Percentiles rank a stretch among this genome's conserved stretches.
Evolutionary conservation across 2,113 vertebrate species (phyloP).

Genomic region (Anolis sagrei): DNA sequence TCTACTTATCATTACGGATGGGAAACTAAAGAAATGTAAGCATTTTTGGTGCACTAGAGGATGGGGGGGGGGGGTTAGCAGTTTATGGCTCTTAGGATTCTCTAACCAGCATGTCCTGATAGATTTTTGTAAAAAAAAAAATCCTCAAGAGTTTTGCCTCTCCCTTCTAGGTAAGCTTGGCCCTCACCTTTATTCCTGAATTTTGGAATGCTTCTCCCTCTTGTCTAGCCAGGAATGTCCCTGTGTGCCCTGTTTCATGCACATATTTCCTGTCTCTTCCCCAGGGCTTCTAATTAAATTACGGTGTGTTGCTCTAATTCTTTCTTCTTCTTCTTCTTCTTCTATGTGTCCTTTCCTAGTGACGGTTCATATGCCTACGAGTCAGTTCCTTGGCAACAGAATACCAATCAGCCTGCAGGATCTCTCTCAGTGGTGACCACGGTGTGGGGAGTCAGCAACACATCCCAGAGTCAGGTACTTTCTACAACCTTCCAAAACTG

Average conservation of each 20-base stretch:
- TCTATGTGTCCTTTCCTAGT: constrained; percentile 64
- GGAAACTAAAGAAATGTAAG: no score
- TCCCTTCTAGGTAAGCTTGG: not conserved
- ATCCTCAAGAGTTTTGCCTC: no score
- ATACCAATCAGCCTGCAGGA: constrained; percentile 87
- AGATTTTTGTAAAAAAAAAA: no score
- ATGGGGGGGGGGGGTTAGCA: no score
- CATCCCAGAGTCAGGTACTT: constrained; percentile 91
- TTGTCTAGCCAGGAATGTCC: not conserved
- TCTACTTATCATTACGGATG: no score
- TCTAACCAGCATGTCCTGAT: no score
- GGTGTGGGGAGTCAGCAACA: constrained; percentile 92
- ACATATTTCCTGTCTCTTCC: constrained; percentile 20
- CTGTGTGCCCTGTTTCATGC: not conserved
- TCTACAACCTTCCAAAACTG: not conserved
- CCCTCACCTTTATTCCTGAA: not conserved
- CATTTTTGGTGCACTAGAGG: no score
- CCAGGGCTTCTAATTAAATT: constrained; percentile 54
- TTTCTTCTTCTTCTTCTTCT: constrained; percentile 51
- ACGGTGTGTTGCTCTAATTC: constrained; percentile 46
- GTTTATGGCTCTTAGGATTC: no score
- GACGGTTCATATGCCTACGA: constrained; percentile 85
- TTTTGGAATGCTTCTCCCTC: not conserved
- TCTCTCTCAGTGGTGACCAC: constrained; percentile 95
- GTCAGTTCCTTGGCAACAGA: constrained; percentile 88